Evolutionary conservation across 2,888 invertebrate genomes (phyloP), one percentile per base, ranked within the genome.

Genomic region (Acleris literana): DNA sequence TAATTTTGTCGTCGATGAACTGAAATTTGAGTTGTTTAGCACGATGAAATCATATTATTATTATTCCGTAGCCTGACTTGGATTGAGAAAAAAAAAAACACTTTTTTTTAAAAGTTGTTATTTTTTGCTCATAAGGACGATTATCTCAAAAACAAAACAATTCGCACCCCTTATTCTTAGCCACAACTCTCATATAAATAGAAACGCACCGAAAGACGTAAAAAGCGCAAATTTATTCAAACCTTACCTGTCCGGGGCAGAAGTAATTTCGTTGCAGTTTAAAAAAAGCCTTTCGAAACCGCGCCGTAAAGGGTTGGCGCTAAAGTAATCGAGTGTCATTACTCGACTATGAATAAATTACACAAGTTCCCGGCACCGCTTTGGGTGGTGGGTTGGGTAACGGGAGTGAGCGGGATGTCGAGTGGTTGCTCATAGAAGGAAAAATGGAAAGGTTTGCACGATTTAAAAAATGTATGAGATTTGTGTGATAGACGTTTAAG

Each of bases 301-400:
- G 72, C 74, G 80, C 75, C 80, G 84, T 84, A 87, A 90, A 90
- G 90, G 91, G 90, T 88, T 90, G 84, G 82, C 84, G 85, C 83
- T 84, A 80, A 87, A 89, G 88, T 91, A 90, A 92, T 92, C 91
- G 92, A 90, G 91, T 92, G 90, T 91, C 92, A 92, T 90, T 91
- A 92, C 88, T 85, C 79, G 89, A 87, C 92, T 92, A 92, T 91
- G 92, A 91, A 92, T 92, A 92, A 91, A 91, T 92, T 92, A 91
- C 85, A 79, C 81, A 84, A 87, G 83, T 86, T 83, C 77, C 82
- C 81, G 79, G 82, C 78, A 76, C 75, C 79, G 77, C 82, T 82
- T 80, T 79, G 77, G 73, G 59, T 43, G 62, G 67, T 73, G 80
- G 81, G 56, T 5, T 70, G 78, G 80, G 75, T 54, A 29, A 72